phyloP scores from a whole-genome alignment of 2,888 invertebrate species.

The Myopa tessellatipennis region DNA sequence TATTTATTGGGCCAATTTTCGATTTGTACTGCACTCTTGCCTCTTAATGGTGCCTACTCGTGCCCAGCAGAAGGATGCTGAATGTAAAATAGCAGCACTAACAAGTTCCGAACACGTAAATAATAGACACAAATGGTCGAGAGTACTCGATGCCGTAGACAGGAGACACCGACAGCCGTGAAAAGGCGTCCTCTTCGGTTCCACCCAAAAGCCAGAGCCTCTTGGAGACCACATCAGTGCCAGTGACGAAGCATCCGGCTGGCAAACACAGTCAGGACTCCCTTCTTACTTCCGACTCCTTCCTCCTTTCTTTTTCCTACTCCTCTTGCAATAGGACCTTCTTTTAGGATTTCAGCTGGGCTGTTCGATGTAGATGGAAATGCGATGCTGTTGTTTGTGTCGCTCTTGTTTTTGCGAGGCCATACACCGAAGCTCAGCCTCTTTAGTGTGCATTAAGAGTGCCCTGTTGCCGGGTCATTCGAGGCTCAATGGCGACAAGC shows the following conservation, averaged over 20 bases:
- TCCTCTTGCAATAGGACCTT: neutral
- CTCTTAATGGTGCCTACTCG: conserved; percentile 3
- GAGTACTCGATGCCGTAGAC: neutral
- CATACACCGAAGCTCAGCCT: neutral
- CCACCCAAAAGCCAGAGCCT: neutral
- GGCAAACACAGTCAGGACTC: neutral
- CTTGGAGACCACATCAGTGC: neutral
- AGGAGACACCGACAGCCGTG: neutral
- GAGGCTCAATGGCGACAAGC: conserved; percentile 24
- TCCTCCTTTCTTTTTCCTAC: neutral
- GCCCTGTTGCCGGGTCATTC: conserved; percentile 22
- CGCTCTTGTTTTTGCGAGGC: conserved; percentile 1
- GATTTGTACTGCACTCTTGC: conserved; percentile 15
- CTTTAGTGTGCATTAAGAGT: conserved; percentile 13
- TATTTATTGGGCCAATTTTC: conserved; percentile 25
- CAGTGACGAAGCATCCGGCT: conserved; percentile 5
- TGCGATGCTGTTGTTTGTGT: neutral
- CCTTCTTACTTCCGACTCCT: neutral
- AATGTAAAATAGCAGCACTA: neutral
- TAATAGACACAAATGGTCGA: conserved; percentile 47
- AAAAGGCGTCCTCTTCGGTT: neutral
- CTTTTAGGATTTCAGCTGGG: neutral
- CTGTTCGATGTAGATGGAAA: conserved; percentile 4
- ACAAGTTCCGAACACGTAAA: conserved; percentile 45
- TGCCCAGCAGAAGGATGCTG: neutral